A percentile compares a stretch with the other conserved stretches of the same genome.
Conservation (phyloP, 2,113 vertebrate species). For the Mesembrinibis cayennensis region DNA sequence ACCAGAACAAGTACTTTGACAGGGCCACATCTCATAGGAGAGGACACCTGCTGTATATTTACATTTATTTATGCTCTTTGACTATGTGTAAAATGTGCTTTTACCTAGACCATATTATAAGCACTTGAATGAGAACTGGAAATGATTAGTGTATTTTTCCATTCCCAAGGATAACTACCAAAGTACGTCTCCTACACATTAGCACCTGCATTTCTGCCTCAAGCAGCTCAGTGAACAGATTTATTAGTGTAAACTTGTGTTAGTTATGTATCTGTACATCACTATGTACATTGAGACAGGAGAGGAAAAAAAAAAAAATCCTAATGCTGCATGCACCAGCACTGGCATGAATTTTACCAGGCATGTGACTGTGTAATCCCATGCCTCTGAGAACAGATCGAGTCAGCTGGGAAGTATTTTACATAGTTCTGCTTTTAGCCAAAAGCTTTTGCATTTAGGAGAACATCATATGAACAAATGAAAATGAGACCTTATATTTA, state of each 20-base stretch:
- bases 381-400: neutral
- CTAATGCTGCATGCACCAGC: neutral
- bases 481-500: neutral
- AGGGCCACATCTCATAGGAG: neutral
- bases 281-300: neutral
- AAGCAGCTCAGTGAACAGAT: neutral
- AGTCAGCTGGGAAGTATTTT: neutral
- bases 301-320: neutral
- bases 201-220: neutral
- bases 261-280: neutral
- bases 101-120: neutral
- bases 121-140: neutral
- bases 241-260: neutral
- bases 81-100: neutral
- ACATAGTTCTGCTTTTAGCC: neutral
- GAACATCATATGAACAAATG: neutral
- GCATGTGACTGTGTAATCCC: neutral
- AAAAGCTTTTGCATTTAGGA: neutral
- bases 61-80: neutral
- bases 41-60: neutral
- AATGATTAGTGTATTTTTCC: neutral
- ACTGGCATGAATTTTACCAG: neutral
- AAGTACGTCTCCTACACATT: neutral
- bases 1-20: neutral
- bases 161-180: neutral